Evolutionary conservation across 1,140 invertebrate genomes (phyloP).

Genomic region (Hylaeus anthracinus): DNA sequence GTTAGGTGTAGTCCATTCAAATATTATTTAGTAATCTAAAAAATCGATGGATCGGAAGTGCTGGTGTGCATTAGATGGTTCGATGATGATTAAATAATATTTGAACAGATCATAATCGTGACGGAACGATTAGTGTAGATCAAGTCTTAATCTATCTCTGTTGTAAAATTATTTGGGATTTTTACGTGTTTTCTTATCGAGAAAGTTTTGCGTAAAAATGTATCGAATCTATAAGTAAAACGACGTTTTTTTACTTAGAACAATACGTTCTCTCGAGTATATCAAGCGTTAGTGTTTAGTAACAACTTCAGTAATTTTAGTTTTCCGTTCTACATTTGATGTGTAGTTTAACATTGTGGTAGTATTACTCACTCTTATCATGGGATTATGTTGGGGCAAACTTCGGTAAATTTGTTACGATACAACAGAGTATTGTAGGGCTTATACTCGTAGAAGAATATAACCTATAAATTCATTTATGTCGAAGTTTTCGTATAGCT

Average conservation of each 20-base stretch:
- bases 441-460: neutral
- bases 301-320: neutral
- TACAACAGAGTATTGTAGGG: conserved; percentile 30
- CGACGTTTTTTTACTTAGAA: conserved; percentile 10
- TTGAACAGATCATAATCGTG: conserved; percentile 9
- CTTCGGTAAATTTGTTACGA: conserved; percentile 47
- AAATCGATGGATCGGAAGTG: neutral
- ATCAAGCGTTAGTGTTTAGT: neutral
- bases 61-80: neutral
- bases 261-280: conserved; percentile 13
- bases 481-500: conserved; percentile 20
- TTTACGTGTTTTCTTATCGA: neutral
- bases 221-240: neutral
- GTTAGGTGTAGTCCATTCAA: conserved; percentile 7
- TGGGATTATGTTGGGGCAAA: conserved; percentile 43
- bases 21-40: conserved; percentile 28
- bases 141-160: conserved; percentile 28
- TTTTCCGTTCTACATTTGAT: neutral
- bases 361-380: conserved; percentile 1
- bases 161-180: conserved; percentile 5
- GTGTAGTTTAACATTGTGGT: neutral
- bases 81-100: conserved; percentile 20
- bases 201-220: neutral
- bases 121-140: conserved; percentile 2
- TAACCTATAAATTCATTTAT: conserved; percentile 2